phyloP scores from a whole-genome alignment of 2,113 vertebrate species.

The Cephalopholis sonnerati region DNA sequence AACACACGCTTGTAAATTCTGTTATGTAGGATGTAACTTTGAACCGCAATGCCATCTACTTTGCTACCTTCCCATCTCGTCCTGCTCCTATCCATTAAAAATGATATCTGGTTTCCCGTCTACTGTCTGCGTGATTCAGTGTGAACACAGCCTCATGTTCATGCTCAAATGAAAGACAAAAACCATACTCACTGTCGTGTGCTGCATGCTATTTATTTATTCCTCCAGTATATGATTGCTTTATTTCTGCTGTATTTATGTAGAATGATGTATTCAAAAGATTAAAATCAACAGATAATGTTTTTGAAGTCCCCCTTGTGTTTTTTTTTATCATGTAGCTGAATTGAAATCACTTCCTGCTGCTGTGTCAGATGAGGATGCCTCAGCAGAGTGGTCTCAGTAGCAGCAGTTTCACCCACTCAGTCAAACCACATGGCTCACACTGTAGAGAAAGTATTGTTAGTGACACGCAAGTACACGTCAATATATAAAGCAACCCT shows the following conservation, averaged over 20 bases:
- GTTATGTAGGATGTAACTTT: too few species aligned
- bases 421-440: conserved; percentile 25
- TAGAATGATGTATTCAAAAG: background rate
- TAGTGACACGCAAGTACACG: background rate
- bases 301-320: background rate
- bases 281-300: conserved; percentile 41
- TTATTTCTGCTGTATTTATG: conserved; percentile 4
- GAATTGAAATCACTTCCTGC: conserved; percentile 31
- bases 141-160: background rate
- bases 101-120: too few species aligned
- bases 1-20: too few species aligned
- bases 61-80: too few species aligned
- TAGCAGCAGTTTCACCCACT: conserved; percentile 15
- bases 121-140: too few species aligned
- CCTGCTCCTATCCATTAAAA: too few species aligned
- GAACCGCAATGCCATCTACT: too few species aligned
- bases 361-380: background rate
- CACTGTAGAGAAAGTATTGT: background rate
- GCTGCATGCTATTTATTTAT: conserved; percentile 52
- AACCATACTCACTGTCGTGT: too few species aligned
- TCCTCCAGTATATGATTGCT: background rate
- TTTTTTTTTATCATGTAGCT: background rate
- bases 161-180: background rate
- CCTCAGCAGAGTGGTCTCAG: conserved; percentile 43
- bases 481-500: background rate